phyloP scores from a whole-genome alignment of 1,140 invertebrate species.

The Reticulitermes speratus region DNA sequence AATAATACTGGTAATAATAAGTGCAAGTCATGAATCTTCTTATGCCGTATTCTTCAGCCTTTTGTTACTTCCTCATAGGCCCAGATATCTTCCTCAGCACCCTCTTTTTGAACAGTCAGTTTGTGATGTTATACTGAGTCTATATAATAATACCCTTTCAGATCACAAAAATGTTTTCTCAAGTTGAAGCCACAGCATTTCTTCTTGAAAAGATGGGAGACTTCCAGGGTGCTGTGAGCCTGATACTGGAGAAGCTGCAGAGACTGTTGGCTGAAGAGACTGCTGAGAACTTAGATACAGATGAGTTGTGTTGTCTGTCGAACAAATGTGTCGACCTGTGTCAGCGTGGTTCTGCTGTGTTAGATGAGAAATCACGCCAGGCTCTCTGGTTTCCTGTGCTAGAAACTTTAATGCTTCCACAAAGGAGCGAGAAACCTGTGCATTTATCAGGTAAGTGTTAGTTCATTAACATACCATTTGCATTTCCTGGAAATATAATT shows the following conservation, averaged over 20 bases:
- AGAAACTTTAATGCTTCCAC: conserved; percentile 42
- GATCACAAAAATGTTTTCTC: conserved; percentile 47
- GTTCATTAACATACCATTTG: no score
- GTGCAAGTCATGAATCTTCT: no score
- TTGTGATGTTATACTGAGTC: no score
- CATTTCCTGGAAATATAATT: no score
- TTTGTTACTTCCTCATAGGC: no score
- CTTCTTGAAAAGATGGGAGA: conserved; percentile 57
- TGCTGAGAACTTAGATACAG: not conserved
- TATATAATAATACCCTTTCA: conserved; percentile 20
- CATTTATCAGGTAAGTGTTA: conserved; percentile 18
- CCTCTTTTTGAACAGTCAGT: no score
- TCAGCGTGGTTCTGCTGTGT: conserved; percentile 52
- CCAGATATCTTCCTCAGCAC: no score
- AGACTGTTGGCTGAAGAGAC: not conserved
- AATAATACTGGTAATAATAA: no score
- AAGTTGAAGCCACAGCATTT: conserved; percentile 54
- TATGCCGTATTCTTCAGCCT: no score
- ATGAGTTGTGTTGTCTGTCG: conserved; percentile 44
- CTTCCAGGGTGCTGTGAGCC: conserved; percentile 52
- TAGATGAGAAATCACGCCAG: conserved; percentile 50
- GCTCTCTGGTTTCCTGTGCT: conserved; percentile 57
- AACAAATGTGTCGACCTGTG: conserved; percentile 52
- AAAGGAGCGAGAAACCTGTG: conserved; percentile 1
- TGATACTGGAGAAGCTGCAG: conserved; percentile 40